Percentiles rank a stretch among this genome's conserved stretches.
Evolutionary conservation across 2,113 vertebrate genomes (phyloP).

Genomic region (Meles meles): DNA sequence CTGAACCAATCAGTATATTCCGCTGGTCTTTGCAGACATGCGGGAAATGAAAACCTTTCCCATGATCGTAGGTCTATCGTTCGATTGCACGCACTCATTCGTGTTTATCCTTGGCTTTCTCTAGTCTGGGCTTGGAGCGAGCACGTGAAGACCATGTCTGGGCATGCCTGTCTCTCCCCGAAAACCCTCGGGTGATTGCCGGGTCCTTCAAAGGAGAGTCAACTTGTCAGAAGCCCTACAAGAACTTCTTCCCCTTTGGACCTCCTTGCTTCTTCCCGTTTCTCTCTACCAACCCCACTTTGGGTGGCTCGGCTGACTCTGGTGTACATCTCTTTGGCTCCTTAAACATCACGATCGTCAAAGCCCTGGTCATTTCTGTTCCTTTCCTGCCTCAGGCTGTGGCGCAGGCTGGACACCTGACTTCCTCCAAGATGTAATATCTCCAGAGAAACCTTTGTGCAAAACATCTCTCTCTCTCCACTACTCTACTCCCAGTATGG

Average conservation of each 20-base stretch:
- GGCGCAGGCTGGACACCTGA: no score
- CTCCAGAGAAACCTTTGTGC: neutral
- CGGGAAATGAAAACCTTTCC: neutral
- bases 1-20: rapidly evolving
- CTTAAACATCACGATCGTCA: neutral
- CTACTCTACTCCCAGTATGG: rapidly evolving
- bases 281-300: no score
- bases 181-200: rapidly evolving
- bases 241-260: neutral
- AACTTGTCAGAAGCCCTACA: neutral
- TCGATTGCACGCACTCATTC: rapidly evolving
- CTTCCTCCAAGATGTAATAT: neutral
- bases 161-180: neutral
- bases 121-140: neutral
- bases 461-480: neutral
- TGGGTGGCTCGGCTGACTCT: neutral
- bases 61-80: rapidly evolving
- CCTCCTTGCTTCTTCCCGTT: rapidly evolving
- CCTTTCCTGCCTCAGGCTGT: neutral
- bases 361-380: neutral
- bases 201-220: neutral
- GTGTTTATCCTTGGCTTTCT: neutral
- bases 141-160: neutral
- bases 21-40: neutral
- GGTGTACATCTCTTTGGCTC: rapidly evolving